Evolutionary conservation across 2,113 vertebrate species (phyloP).

Genomic region (Anolis carolinensis): DNA sequence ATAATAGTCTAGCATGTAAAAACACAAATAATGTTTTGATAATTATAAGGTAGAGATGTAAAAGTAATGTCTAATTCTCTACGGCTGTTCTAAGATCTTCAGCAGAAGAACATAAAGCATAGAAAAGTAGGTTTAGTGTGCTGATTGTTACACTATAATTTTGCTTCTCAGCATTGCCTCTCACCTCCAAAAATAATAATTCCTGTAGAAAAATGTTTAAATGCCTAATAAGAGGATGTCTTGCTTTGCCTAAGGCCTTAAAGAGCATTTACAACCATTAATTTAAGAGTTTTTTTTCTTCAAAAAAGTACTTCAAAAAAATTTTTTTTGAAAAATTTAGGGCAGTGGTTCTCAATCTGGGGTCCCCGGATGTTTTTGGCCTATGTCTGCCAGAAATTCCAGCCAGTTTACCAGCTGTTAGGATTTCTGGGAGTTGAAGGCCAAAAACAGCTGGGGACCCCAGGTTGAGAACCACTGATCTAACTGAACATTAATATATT

Average conservation of each 20-base stretch:
- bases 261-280: constrained; percentile 2
- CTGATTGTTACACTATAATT: not conserved
- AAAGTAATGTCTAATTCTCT: constrained; percentile 45
- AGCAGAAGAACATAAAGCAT: constrained; percentile 33
- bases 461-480: no score
- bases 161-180: not conserved
- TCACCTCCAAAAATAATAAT: not conserved
- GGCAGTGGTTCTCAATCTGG: no score
- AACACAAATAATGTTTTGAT: constrained; percentile 34
- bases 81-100: constrained; percentile 2
- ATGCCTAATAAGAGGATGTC: constrained; percentile 13
- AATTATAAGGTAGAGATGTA: not conserved
- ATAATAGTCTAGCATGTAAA: constrained; percentile 3
- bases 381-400: no score
- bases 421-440: no score
- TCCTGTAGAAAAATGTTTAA: constrained; percentile 36
- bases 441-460: no score
- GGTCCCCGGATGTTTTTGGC: no score
- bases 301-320: no score
- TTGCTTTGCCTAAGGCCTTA: constrained; percentile 18
- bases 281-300: constrained; percentile 21
- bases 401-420: no score
- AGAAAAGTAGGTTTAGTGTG: constrained; percentile 36
- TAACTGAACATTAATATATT: not conserved
- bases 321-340: no score